phyloP scores from a whole-genome alignment of 1,140 invertebrate species.

The Campoletis sonorensis region DNA sequence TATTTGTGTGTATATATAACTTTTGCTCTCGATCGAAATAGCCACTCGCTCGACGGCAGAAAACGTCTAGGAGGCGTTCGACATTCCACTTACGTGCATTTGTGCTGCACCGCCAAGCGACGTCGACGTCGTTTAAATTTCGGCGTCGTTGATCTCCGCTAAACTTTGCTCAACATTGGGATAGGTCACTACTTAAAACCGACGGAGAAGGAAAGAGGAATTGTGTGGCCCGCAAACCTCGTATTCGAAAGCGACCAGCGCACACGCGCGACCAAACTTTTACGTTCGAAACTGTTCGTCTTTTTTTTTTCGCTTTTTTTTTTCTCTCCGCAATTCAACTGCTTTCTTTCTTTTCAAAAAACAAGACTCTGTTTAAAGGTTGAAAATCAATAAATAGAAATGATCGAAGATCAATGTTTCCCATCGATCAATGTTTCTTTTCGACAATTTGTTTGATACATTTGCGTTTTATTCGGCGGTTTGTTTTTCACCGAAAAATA shows the following conservation, averaged over 20 bases:
- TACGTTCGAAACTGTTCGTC: background rate
- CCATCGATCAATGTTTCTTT: background rate
- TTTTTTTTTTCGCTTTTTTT: background rate
- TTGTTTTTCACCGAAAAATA: background rate
- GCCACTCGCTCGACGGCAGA: slow-evolving; percentile 34
- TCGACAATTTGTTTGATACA: background rate
- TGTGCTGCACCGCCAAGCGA: slow-evolving; percentile 33
- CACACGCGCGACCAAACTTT: slow-evolving; percentile 2
- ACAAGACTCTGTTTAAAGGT: background rate
- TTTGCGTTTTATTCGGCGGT: background rate
- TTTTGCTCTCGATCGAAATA: slow-evolving; percentile 52
- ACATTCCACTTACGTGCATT: slow-evolving; percentile 54
- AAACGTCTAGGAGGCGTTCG: slow-evolving; percentile 50
- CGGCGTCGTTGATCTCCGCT: background rate
- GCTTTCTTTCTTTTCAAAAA: no score
- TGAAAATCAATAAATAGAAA: background rate
- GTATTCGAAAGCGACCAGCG: background rate
- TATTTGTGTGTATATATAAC: slow-evolving; percentile 6
- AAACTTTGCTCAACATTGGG: slow-evolving; percentile 38
- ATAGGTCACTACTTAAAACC: slow-evolving; percentile 39
- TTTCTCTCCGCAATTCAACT: background rate
- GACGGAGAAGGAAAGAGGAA: slow-evolving; percentile 11
- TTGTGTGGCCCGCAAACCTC: background rate
- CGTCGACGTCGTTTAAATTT: background rate
- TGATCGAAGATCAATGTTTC: background rate